Evolutionary conservation across 2,888 invertebrate species (phyloP), one percentile per base, ranked within the genome.

Genomic region (Sphaerophoria taeniata): DNA sequence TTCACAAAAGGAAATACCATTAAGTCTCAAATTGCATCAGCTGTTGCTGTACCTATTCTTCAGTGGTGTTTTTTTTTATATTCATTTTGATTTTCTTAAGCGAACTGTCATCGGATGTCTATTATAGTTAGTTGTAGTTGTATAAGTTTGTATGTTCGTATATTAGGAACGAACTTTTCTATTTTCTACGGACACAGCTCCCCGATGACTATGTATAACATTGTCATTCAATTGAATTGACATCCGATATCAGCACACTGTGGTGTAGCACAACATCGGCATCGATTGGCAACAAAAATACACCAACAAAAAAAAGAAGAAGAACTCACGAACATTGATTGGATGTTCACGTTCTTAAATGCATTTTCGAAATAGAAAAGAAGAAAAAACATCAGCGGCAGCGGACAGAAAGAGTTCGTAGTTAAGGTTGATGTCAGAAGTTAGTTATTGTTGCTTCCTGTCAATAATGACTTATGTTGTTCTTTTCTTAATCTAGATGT

Each of bases 181-280:
- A 65, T 65, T 11, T 5, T 49, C 14, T 9, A n/a, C 43, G 60
- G 49, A 61, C 61, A 72, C 51, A 69, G 43, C 55, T 63, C 61
- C 55, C 63, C 56, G 34, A 51, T 56, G 82, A 77, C 61, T 77
- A 47, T 67, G 71, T 49, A 51, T 63, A 69, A 69, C 56, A 55
- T 60, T 72, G 77, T 77, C 82, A 82, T 82, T 82, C 82, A 73
- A 67, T 73, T 65, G 34, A 77, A 72, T 81, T 65, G 76, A 80
- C 75, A 80, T 75, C 75, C 70, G 65, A 82, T 77, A 82, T 72
- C 55, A 39, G 39, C 36, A 61, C 0, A 31, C 60, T 60, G 43
- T 60, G 34, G 43, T 70, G 36, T 43, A 9, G 24, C 2, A 24
- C 24, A 24, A 24, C 24, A 24, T 24, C 14, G 34, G 24, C 43